Evolutionary conservation across 2,888 invertebrate species (phyloP).

Genomic region (Drosophila kanekoi): DNA sequence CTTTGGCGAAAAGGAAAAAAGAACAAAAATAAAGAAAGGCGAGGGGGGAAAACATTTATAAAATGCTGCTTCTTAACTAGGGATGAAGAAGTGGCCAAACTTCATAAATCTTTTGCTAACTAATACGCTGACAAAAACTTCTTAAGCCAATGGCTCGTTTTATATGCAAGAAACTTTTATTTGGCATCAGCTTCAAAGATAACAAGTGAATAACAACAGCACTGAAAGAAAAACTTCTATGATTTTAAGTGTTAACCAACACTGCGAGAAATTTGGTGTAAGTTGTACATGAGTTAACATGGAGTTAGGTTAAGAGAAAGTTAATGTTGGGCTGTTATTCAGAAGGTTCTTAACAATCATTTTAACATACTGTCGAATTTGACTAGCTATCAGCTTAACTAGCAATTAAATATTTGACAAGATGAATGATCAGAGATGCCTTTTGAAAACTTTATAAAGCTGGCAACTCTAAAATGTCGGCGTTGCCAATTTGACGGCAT

Average conservation of each 20-base stretch:
- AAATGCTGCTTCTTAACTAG: constrained; percentile 43
- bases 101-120: constrained; percentile 79
- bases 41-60: constrained; percentile 38
- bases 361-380: background rate
- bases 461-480: too few species aligned
- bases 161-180: constrained; percentile 70
- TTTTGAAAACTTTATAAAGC: too few species aligned
- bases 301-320: too few species aligned
- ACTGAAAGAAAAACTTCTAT: constrained; percentile 37
- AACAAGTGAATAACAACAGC: constrained; percentile 56
- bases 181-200: constrained; percentile 58
- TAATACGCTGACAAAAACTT: constrained; percentile 69
- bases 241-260: constrained; percentile 15
- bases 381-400: background rate
- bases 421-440: background rate
- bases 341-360: background rate
- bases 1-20: constrained; percentile 28
- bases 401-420: background rate
- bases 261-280: constrained; percentile 8
- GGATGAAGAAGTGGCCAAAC: constrained; percentile 54
- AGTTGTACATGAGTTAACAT: background rate
- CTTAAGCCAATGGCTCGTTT: constrained; percentile 69
- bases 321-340: too few species aligned
- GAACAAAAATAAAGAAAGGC: background rate
- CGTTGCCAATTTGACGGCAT: too few species aligned